Base-by-base conservation (phyloP, 2,888 invertebrate species). In the Tenthredo amoena region DNA sequence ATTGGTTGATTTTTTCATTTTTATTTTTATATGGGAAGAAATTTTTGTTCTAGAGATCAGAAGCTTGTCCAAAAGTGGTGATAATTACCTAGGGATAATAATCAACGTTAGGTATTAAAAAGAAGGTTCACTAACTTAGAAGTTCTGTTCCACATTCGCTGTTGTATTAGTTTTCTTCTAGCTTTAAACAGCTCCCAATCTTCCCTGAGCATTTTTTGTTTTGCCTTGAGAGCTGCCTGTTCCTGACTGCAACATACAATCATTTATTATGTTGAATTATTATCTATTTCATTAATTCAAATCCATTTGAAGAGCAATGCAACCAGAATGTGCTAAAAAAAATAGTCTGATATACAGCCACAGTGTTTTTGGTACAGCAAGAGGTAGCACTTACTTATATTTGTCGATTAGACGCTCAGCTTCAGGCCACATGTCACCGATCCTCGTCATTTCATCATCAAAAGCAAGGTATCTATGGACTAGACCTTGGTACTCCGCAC, bases 381-480 rank as follows among this genome's bases (percentile, higher is more conserved):
- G n/a, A 76, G 18, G 10, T 31, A 82, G 68, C 84, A 84, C 90
- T 87, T 88, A 92, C 92, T 92, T 91, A 85, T 92, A 95, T 86
- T 94, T 94, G 88, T 95, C 94, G 87, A 95, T 94, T 62, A 94
- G 93, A 62, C 94, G 94, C 88, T 95, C 95, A 74, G 95, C 94
- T 88, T 95, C 95, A 40, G 94, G 93, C 95, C 95, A 95, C 86
- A 95, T 92, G 47, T 94, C 94, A 85, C 94, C 94, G 76, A 95
- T 94, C 86, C 94, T 94, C 83, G 94, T 94, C 94, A 95, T 95
- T 89, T 95, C 95, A 89, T 95, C 94, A 86, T 95, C 95, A 90
- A 95, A 95, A 86, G 94, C 94, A 85, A 95, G 92, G 91, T 95
- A 95, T 84, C 94, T 94, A 86, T 94, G 94, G 86, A 95, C 93